A percentile compares a stretch with the other conserved stretches of the same genome.
These are phyloP conservation scores for Colletes latitarsis DNA, from an alignment of 1,140 invertebrate genomes.

Conservation along the genomic window DNA sequence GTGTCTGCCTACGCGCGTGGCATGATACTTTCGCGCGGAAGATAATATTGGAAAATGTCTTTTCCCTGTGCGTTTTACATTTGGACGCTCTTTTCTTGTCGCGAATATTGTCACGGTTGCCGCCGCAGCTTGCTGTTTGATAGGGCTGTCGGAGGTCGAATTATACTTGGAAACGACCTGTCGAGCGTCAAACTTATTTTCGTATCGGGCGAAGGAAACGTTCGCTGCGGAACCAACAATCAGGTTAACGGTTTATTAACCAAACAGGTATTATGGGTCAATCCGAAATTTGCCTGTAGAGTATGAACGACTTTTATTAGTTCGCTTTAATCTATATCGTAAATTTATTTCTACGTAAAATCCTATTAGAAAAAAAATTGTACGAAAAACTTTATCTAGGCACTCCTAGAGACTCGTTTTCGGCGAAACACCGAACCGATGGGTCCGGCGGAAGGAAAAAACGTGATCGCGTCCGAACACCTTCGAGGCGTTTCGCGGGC, in stretches of 20 bases:
- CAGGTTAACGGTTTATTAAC: too few relatives aligned
- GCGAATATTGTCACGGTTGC: background rate
- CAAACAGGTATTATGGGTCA: too few relatives aligned
- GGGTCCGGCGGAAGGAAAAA: background rate
- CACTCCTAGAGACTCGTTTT: background rate
- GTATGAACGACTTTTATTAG: too few relatives aligned
- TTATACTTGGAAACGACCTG: too few relatives aligned
- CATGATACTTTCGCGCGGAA: background rate
- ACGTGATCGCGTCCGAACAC: constrained; percentile 16
- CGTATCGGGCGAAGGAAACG: too few relatives aligned
- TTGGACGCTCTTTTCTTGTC: background rate
- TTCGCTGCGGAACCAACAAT: too few relatives aligned
- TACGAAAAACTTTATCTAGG: too few relatives aligned
- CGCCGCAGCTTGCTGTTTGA: background rate
- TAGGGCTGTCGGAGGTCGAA: background rate
- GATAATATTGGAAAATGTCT: constrained; percentile 7
- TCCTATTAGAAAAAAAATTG: too few relatives aligned
- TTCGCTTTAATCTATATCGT: too few relatives aligned
- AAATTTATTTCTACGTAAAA: too few relatives aligned
- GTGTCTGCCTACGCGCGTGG: background rate
- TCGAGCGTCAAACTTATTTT: background rate
- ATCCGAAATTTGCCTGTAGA: too few relatives aligned
- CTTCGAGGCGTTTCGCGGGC: constrained; percentile 53
- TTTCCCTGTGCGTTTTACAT: background rate
- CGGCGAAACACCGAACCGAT: background rate